Evolutionary conservation across 2,888 invertebrate genomes (phyloP).

Genomic region (Eupithecia insigniata): DNA sequence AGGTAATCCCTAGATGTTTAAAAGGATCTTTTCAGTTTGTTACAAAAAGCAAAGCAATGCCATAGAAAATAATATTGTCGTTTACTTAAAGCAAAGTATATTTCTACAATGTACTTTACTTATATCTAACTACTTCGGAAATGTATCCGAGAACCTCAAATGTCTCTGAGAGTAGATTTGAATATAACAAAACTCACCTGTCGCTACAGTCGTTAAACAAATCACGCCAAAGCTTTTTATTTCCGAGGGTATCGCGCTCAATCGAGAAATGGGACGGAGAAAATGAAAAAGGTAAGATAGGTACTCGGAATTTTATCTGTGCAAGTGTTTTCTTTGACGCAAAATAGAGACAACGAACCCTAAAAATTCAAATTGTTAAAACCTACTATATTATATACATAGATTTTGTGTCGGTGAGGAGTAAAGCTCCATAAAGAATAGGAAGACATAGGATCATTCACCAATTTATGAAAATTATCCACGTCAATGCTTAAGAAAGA

Average conservation of each 20-base stretch:
- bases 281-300: slow-evolving; percentile 23
- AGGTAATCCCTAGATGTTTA: neutral
- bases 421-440: neutral
- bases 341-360: neutral
- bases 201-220: slow-evolving; percentile 57
- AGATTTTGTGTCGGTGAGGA: neutral
- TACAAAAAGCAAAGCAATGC: neutral
- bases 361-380: neutral
- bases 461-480: slow-evolving; percentile 19
- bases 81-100: neutral
- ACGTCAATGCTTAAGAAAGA: slow-evolving; percentile 30
- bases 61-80: neutral
- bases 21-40: neutral
- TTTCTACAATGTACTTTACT: neutral
- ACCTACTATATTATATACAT: neutral
- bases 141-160: neutral
- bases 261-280: slow-evolving; percentile 50
- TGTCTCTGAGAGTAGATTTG: slow-evolving; percentile 26
- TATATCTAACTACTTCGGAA: neutral
- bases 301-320: neutral
- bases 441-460: neutral
- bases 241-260: slow-evolving; percentile 52
- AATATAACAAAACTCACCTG: slow-evolving; percentile 45
- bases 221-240: slow-evolving; percentile 55
- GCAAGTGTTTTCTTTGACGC: neutral